Conservation (phyloP, 2,113 vertebrate genomes). For the Mesitornis unicolor region DNA sequence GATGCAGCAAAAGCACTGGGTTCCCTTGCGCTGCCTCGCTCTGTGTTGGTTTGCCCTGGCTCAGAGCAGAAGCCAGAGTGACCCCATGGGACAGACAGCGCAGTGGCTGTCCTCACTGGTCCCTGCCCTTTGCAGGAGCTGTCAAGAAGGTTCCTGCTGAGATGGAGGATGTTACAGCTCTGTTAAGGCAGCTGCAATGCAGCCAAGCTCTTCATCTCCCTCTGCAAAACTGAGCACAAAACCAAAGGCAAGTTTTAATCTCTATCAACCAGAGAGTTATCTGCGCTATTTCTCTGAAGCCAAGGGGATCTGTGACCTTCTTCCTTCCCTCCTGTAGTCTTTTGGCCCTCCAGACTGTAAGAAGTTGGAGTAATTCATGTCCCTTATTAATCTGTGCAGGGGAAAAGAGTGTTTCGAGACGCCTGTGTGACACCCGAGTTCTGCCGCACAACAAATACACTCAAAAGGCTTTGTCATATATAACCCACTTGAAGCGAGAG, state of each 20-base stretch:
- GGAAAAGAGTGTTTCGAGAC: neutral
- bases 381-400: neutral
- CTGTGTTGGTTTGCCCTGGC: neutral
- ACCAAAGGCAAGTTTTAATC: neutral
- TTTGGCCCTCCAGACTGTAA: neutral
- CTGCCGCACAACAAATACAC: neutral
- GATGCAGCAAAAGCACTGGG: neutral
- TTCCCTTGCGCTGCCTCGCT: neutral
- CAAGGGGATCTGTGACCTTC: neutral
- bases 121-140: neutral
- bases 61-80: neutral
- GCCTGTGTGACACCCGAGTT: neutral
- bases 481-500: neutral
- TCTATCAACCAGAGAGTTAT: neutral
- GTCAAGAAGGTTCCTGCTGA: neutral
- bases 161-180: neutral
- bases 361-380: neutral
- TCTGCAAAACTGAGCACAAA: neutral
- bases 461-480: neutral
- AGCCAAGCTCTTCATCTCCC: neutral
- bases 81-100: fast-evolving
- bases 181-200: neutral
- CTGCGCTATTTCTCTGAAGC: neutral
- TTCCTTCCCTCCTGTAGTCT: neutral
- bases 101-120: neutral